phyloP scores from a whole-genome alignment of 2,797 vertebrate genomes.

The Monodelphis domestica region DNA sequence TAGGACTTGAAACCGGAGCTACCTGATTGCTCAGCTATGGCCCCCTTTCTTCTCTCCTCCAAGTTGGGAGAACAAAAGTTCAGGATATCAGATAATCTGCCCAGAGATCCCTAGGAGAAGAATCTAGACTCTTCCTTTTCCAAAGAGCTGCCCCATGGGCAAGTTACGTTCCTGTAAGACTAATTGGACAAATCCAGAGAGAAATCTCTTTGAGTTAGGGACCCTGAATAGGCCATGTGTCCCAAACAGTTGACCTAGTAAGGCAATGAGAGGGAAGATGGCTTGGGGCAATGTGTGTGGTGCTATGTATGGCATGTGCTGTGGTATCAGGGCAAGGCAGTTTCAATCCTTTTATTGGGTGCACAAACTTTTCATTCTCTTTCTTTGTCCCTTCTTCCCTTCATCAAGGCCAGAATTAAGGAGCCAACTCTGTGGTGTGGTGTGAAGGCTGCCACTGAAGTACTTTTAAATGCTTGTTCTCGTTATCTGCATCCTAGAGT shows the following conservation, averaged over 20 bases:
- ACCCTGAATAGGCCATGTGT: background rate
- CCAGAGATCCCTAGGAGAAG: background rate
- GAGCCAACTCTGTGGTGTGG: background rate
- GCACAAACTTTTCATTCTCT: background rate
- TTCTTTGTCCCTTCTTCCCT: background rate
- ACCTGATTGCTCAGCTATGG: background rate
- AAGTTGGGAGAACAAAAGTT: background rate
- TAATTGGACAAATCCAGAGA: constrained; percentile 32
- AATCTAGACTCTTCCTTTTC: background rate
- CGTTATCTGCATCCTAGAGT: background rate
- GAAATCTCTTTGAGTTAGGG: constrained; percentile 26
- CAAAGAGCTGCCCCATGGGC: background rate
- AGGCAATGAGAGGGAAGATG: background rate
- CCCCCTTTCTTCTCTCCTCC: background rate
- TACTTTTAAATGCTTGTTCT: background rate
- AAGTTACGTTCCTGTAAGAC: constrained; percentile 42
- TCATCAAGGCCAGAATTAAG: background rate
- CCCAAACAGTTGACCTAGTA: background rate
- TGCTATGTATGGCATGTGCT: background rate
- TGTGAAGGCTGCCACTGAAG: background rate
- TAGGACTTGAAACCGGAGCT: background rate
- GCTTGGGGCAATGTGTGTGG: background rate
- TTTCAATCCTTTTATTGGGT: background rate
- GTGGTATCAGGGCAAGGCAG: background rate
- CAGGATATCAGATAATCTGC: constrained; percentile 8